These are phyloP conservation scores for Latheticus oryzae DNA, from an alignment of 2,888 invertebrate genomes.

Conservation along the genomic window DNA sequence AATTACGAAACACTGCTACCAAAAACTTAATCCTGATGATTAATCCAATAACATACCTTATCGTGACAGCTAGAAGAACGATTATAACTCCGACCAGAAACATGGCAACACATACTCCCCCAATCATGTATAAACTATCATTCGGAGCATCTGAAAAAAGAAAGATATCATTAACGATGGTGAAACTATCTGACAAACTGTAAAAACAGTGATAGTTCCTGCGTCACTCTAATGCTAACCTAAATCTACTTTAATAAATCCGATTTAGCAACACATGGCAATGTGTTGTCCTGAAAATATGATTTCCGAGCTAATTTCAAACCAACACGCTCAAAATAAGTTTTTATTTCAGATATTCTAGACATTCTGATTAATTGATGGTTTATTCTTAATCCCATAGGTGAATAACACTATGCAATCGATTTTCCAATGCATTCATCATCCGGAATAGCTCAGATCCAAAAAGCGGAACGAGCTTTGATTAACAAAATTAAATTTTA, in stretches of 20 bases:
- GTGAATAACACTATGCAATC: slow-evolving; percentile 17
- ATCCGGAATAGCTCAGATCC: slow-evolving; percentile 11
- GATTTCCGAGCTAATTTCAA: slow-evolving; percentile 31
- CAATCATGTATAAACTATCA: slow-evolving; percentile 86
- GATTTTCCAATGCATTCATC: too few relatives aligned
- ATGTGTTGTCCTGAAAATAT: slow-evolving; percentile 27
- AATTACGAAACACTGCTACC: slow-evolving; percentile 27
- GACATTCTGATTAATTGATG: not conserved
- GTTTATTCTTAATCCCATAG: slow-evolving; percentile 3
- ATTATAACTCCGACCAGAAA: slow-evolving; percentile 84
- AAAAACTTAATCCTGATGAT: slow-evolving; percentile 14
- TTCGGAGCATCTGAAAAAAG: slow-evolving; percentile 83
- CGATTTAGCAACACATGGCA: slow-evolving; percentile 27
- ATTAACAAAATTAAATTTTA: slow-evolving; percentile 15
- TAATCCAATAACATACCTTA: slow-evolving; percentile 76
- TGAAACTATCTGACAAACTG: slow-evolving; percentile 7
- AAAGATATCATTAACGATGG: slow-evolving; percentile 44
- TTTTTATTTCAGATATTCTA: slow-evolving; percentile 19
- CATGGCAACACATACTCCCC: slow-evolving; percentile 86
- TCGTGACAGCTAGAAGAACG: slow-evolving; percentile 82
- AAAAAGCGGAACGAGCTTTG: slow-evolving; percentile 15
- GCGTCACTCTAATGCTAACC: slow-evolving; percentile 23
- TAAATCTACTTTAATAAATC: slow-evolving; percentile 28
- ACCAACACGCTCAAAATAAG: slow-evolving; percentile 25
- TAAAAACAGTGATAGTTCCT: too few relatives aligned